Base-by-base conservation (phyloP, 37 sponge, comb jelly and placozoan species). In the Beroe ovata region DNA sequence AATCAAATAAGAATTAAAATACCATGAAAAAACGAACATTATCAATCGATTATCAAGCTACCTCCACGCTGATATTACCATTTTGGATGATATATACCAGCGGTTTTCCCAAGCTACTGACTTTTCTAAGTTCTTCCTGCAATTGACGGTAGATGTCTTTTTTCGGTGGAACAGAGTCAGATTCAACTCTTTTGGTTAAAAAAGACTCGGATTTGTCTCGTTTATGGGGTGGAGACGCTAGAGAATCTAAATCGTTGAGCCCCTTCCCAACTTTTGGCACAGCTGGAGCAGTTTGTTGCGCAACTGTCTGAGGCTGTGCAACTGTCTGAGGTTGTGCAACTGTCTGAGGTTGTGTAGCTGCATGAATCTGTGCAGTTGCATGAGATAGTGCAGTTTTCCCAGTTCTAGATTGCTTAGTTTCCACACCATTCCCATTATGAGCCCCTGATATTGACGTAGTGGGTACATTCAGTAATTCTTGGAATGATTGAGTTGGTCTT, bases 11-110 rank as follows among this genome's bases (percentile, higher is more conserved):
- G 11, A 11, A 16, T 47, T 16, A 6, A 6, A 6, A 11, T 47
- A 47, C 6, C 11, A 6, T 47, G 6, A 11, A 47, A 47, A 47
- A 6, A 47, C 54, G 54, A 11, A 11, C 6, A 6, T 32, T 20
- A 61, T 61, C 69, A 66, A 66, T 66, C 69, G 30, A n/a, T n/a
- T n/a, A n/a, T n/a, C n/a, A n/a, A n/a, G 69, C 69, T 11, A 66
- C 33, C 34, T 66, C 35, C 2, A 66, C 69, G 14, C 36, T 66
- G 19, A 66, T 66, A 33, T 66, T 66, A 26, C 69, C 69, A 16
- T 66, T 66, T 37, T 66, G 69, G 34, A 66, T 66, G 19, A 66
- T 66, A 30, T 66, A 66, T 34, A 66, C 69, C 3, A 66, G 35
- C 25, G 69, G 69, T 37, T 32, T 32, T 1, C 69, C 69, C 14